phyloP scores from a whole-genome alignment of 2,113 vertebrate species.

The Edolisoma coerulescens region DNA sequence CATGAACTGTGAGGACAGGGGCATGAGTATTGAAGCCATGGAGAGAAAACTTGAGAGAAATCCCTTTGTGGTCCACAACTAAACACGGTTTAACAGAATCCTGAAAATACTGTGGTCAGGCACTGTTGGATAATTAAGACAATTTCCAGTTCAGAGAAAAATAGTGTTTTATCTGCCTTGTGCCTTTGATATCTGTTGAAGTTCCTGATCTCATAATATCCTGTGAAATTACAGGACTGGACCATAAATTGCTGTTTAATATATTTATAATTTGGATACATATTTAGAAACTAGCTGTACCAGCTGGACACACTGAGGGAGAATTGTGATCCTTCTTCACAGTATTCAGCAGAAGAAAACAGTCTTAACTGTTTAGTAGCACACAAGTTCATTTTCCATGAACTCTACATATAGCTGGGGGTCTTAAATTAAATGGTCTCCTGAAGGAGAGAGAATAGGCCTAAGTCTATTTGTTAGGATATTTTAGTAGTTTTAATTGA shows the following conservation, averaged over 20 bases:
- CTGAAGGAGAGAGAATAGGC: neutral
- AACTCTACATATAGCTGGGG: neutral
- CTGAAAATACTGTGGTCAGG: neutral
- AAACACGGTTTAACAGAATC: neutral
- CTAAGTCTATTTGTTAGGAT: neutral
- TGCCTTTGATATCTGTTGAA: neutral
- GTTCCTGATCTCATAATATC: neutral
- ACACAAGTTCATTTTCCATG: neutral
- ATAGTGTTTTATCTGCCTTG: neutral
- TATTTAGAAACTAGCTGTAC: neutral
- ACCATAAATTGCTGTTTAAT: neutral
- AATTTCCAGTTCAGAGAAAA: neutral
- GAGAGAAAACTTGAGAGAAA: neutral
- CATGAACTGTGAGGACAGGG: neutral
- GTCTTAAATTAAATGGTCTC: neutral
- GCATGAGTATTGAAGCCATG: neutral
- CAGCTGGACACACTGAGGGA: neutral
- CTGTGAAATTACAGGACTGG: neutral
- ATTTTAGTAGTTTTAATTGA: neutral
- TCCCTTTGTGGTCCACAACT: neutral
- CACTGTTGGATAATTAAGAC: neutral
- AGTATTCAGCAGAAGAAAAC: neutral
- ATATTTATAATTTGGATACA: neutral
- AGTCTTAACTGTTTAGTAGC: neutral
- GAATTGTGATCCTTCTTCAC: neutral